A percentile compares a stretch with the other conserved stretches of the same genome.
phyloP scores from a whole-genome alignment of 1,140 invertebrate genomes.

The Pemphigus obesinymphae region DNA sequence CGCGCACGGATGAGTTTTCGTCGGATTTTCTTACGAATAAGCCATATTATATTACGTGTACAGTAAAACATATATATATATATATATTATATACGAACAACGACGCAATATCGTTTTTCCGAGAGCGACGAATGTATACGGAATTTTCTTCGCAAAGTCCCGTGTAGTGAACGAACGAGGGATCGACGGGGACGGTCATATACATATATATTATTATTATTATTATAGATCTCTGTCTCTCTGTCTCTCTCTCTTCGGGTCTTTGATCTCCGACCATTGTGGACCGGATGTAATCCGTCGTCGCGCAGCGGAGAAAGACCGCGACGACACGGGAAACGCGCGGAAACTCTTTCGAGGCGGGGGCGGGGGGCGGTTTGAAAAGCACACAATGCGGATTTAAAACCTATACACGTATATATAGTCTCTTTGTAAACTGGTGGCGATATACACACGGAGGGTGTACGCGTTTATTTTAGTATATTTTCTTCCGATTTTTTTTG shows the following conservation, averaged over 20 bases:
- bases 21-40: too few relatives aligned
- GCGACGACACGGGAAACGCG: not conserved
- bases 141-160: not conserved
- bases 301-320: not conserved
- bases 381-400: conserved; percentile 20
- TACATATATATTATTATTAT: not conserved
- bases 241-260: not conserved
- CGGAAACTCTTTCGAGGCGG: not conserved
- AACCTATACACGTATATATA: not conserved
- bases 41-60: too few relatives aligned
- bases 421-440: not conserved
- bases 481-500: not conserved
- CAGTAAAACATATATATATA: too few relatives aligned
- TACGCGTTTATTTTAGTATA: not conserved
- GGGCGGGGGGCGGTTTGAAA: not conserved
- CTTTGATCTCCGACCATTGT: conserved; percentile 29
- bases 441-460: not conserved
- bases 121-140: not conserved
- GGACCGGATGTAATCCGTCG: conserved; percentile 27
- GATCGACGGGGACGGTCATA: not conserved
- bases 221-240: not conserved
- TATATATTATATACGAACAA: not conserved
- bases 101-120: not conserved
- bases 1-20: too few relatives aligned
- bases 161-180: not conserved